Percentiles rank a stretch among this genome's conserved stretches.
Conservation (phyloP, 2,113 vertebrate genomes). For the Mus musculus region DNA sequence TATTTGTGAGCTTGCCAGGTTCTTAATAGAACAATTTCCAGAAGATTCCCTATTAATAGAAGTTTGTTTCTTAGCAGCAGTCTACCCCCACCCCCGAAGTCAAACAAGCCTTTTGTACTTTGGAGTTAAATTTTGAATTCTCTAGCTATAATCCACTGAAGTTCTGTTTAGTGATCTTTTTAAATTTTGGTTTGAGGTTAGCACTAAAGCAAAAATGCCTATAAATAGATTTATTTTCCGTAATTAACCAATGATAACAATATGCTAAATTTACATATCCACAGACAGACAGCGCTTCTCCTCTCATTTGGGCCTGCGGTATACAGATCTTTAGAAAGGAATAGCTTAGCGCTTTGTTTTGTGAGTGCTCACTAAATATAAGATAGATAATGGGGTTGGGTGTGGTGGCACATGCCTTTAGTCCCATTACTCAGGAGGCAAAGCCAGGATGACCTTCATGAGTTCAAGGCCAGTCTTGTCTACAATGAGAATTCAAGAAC, state of each 20-base stretch:
- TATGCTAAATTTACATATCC: neutral
- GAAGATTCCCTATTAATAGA: constrained; percentile 68
- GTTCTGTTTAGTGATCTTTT: neutral
- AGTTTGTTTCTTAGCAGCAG: constrained; percentile 36
- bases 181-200: neutral
- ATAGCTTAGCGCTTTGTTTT: neutral
- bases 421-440: neutral
- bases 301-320: neutral
- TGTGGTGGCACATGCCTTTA: neutral
- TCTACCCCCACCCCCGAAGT: neutral
- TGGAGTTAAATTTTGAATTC: neutral
- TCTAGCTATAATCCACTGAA: neutral
- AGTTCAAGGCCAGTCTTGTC: neutral
- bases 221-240: neutral
- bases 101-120: too few relatives aligned
- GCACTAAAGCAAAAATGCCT: neutral
- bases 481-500: neutral
- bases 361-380: neutral
- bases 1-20: constrained; percentile 52
- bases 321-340: neutral
- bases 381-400: neutral
- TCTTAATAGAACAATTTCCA: constrained; percentile 62
- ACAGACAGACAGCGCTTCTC: neutral
- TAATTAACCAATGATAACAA: neutral
- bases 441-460: neutral